Percentiles rank a stretch among this genome's conserved stretches.
Conservation (phyloP, 2,888 invertebrate genomes). For the Aleiodes leptofemur region DNA sequence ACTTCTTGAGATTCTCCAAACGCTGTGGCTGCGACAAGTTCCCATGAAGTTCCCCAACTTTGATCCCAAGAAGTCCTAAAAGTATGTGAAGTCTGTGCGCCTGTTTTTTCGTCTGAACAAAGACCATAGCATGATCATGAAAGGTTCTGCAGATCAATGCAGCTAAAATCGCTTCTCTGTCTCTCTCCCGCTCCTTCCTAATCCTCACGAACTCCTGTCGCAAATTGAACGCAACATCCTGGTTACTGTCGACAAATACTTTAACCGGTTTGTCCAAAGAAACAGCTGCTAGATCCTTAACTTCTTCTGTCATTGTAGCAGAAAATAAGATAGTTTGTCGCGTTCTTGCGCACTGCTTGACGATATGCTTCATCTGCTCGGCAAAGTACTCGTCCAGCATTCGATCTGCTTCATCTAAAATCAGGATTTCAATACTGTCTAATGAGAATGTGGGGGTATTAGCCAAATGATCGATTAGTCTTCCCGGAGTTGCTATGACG, state of each 20-base stretch:
- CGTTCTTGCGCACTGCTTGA: constrained; percentile 91
- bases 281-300: constrained; percentile 94
- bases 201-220: constrained; percentile 97
- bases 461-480: constrained; percentile 96
- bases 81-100: constrained; percentile 96
- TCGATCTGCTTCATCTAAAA: constrained; percentile 87
- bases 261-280: constrained; percentile 95
- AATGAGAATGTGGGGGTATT: constrained; percentile 95
- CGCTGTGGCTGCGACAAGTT: constrained; percentile 97
- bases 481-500: constrained; percentile 98
- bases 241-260: constrained; percentile 96
- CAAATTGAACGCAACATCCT: constrained; percentile 95
- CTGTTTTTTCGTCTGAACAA: constrained; percentile 97
- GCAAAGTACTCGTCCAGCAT: constrained; percentile 99
- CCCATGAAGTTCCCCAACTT: constrained; percentile 95
- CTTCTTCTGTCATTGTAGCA: constrained; percentile 99
- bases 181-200: constrained; percentile 90
- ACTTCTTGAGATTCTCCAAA: constrained; percentile 90
- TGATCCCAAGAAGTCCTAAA: constrained; percentile 91
- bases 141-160: constrained; percentile 92
- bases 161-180: constrained; percentile 92
- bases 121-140: constrained; percentile 93
- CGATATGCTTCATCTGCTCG: constrained; percentile 99
- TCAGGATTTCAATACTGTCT: constrained; percentile 91
- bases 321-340: constrained; percentile 98